These are phyloP conservation scores for Mellivora capensis DNA, from an alignment of 2,113 vertebrate genomes.

Conservation along the genomic window DNA sequence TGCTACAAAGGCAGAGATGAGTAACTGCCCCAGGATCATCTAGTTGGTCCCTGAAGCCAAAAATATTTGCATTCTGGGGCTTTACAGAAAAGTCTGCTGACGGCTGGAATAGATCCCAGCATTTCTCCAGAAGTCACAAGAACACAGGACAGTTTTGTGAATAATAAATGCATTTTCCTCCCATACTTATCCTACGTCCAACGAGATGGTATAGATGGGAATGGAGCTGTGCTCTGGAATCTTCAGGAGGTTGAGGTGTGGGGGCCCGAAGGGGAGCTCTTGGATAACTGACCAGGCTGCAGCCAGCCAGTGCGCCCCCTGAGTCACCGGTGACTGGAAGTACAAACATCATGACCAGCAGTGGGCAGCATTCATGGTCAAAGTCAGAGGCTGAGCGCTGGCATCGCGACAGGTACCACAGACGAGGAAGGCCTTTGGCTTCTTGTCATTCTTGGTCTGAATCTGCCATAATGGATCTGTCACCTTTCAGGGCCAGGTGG, in stretches of 20 bases:
- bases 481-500: constrained; percentile 41
- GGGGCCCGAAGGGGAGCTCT: rapidly evolving
- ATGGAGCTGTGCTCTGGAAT: neutral
- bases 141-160: neutral
- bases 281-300: no score
- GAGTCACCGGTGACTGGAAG: neutral
- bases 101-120: neutral
- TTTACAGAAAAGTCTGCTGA: neutral
- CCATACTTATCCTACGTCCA: neutral
- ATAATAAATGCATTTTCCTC: neutral
- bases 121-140: neutral
- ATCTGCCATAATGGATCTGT: constrained; percentile 31
- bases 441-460: constrained; percentile 39
- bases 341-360: neutral
- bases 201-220: neutral
- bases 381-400: neutral
- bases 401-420: neutral
- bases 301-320: neutral
- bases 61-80: neutral
- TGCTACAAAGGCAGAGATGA: neutral
- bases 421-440: neutral
- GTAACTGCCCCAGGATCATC: neutral
- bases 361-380: neutral
- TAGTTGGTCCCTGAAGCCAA: neutral
- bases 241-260: neutral